A percentile compares a stretch with the other conserved stretches of the same genome.
Conservation (phyloP, 2,113 vertebrate species). For the Poeciliopsis turrubarensis region DNA sequence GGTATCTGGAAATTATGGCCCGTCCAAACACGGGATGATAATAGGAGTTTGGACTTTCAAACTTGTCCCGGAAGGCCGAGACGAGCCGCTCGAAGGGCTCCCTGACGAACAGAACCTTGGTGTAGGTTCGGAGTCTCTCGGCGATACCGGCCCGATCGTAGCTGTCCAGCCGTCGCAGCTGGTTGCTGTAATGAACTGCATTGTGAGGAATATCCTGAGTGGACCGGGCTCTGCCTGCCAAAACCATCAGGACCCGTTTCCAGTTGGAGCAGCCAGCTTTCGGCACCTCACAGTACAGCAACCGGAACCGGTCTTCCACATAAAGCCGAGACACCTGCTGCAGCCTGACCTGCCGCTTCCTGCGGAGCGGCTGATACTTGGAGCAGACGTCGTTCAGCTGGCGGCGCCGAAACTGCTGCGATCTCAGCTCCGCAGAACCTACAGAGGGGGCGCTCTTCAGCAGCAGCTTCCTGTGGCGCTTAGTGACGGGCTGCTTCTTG, state of each 20-base stretch:
- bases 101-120: slow-evolving; percentile 91
- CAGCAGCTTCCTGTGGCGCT: slow-evolving; percentile 84
- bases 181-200: slow-evolving; percentile 86
- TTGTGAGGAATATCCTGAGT: slow-evolving; percentile 85
- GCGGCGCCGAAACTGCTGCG: slow-evolving; percentile 82
- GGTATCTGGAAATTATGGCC: slow-evolving; percentile 90
- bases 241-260: slow-evolving; percentile 94
- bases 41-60: slow-evolving; percentile 93
- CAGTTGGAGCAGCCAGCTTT: slow-evolving; percentile 96
- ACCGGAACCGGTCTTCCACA: slow-evolving; percentile 87
- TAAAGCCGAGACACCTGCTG: slow-evolving; percentile 89
- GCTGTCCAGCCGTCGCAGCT: slow-evolving; percentile 83
- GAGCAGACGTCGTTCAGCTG: slow-evolving; percentile 84
- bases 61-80: slow-evolving; percentile 93
- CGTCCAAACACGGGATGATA: slow-evolving; percentile 94
- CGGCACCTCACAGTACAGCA: slow-evolving; percentile 94
- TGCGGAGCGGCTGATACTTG: slow-evolving; percentile 82
- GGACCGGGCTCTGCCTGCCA: slow-evolving; percentile 84
- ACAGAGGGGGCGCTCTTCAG: slow-evolving; percentile 72
- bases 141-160: slow-evolving; percentile 82
- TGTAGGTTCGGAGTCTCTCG: slow-evolving; percentile 85
- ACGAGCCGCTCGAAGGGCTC: slow-evolving; percentile 94
- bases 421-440: slow-evolving; percentile 63
- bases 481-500: slow-evolving; percentile 70
- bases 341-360: slow-evolving; percentile 71